Conservation (phyloP, 2,888 invertebrate genomes). For the Endotricha flammealis region DNA sequence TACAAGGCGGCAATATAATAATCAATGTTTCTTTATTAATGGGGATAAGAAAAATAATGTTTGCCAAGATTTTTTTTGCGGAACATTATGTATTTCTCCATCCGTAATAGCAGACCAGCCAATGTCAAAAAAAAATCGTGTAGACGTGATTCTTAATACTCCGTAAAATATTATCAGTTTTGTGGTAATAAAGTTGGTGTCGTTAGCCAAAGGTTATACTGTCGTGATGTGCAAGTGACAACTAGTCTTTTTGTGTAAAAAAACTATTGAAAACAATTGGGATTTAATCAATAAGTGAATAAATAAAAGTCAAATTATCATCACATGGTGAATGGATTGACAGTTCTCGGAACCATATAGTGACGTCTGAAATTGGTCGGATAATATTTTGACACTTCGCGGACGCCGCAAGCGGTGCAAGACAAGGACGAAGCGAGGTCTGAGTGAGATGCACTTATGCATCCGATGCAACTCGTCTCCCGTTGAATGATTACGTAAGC, state of each 20-base stretch:
- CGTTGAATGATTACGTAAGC: background rate
- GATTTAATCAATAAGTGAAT: background rate
- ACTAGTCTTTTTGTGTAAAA: too few species aligned
- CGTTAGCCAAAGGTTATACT: background rate
- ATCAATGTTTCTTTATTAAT: too few species aligned
- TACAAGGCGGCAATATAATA: too few species aligned
- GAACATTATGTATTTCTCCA: too few species aligned
- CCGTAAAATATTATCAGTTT: background rate
- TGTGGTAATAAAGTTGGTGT: background rate
- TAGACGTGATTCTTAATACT: background rate
- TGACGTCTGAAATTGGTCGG: background rate
- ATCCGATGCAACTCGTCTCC: background rate
- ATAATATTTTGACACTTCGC: background rate
- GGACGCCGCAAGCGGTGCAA: background rate
- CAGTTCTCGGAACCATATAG: background rate
- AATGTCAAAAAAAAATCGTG: too few species aligned
- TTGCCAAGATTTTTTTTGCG: too few species aligned
- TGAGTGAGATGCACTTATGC: background rate
- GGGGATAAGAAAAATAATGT: too few species aligned
- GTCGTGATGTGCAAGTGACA: background rate
- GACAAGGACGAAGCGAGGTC: background rate
- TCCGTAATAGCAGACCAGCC: too few species aligned
- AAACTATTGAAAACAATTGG: background rate
- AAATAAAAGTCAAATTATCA: background rate
- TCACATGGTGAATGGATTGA: background rate